phyloP scores from a whole-genome alignment of 2,888 invertebrate genomes.

The Ischnus inquisitorius region DNA sequence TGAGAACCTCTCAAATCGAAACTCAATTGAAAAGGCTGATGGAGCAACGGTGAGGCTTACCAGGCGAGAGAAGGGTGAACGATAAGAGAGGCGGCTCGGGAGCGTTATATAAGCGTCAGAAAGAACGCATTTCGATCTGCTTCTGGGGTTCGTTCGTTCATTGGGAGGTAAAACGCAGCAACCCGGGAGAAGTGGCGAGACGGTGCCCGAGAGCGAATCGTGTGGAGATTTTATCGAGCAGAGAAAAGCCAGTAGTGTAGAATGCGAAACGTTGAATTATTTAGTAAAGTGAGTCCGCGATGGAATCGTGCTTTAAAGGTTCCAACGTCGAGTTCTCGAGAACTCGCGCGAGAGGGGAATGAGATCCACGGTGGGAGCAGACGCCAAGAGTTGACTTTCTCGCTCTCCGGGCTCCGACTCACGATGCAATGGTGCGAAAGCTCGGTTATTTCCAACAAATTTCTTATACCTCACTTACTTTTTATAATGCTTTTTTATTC shows the following conservation, averaged over 20 bases:
- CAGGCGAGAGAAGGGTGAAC: conserved; percentile 6
- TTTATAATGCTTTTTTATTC: conserved; percentile 1
- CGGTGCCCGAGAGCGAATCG: conserved; percentile 43
- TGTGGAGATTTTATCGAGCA: conserved; percentile 65
- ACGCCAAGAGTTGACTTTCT: conserved; percentile 40
- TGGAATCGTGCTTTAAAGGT: conserved; percentile 51
- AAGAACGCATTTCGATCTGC: conserved; percentile 52
- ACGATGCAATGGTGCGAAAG: conserved; percentile 46
- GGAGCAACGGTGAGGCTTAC: background rate
- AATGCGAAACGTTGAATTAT: conserved; percentile 64
- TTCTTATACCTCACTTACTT: conserved; percentile 29
- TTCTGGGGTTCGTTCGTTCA: conserved; percentile 48
- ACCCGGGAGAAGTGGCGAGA: conserved; percentile 19
- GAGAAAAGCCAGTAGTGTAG: conserved; percentile 34
- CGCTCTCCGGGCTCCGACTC: conserved; percentile 24
- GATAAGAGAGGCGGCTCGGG: conserved; percentile 35
- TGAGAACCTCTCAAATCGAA: background rate
- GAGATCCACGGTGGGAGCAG: background rate
- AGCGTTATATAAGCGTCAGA: conserved; percentile 10
- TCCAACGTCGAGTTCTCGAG: conserved; percentile 47
- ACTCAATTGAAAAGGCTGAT: background rate
- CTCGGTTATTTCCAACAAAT: conserved; percentile 38
- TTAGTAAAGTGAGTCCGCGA: conserved; percentile 63
- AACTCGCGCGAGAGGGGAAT: conserved; percentile 17
- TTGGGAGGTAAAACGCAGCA: conserved; percentile 44